These are phyloP conservation scores for Cyclina sinensis DNA, from an alignment of 1,140 invertebrate species.

Conservation along the genomic window DNA sequence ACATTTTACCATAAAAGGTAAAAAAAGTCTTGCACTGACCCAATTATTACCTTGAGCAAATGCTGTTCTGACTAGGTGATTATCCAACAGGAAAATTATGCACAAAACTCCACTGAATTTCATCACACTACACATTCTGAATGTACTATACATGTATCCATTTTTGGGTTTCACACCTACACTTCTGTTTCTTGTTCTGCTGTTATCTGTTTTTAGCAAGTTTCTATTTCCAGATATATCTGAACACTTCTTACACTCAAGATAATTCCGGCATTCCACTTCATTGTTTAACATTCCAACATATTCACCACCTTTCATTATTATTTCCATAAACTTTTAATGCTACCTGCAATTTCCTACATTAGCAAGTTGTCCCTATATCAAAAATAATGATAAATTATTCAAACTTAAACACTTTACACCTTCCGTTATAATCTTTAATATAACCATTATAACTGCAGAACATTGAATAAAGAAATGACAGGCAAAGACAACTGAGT, in stretches of 20 bases:
- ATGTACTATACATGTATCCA: neutral
- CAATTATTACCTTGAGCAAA: conserved; percentile 32
- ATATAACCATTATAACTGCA: too few species aligned
- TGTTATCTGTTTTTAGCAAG: neutral
- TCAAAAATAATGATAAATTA: neutral
- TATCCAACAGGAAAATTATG: neutral
- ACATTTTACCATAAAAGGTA: too few species aligned
- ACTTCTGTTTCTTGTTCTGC: neutral
- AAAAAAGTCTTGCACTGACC: too few species aligned
- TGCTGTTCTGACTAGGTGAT: neutral
- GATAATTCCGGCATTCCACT: neutral
- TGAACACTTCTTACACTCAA: neutral
- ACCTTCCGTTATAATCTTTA: too few species aligned
- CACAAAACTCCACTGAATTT: conserved; percentile 2
- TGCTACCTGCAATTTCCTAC: too few species aligned
- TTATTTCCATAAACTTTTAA: too few species aligned
- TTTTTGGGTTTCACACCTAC: neutral
- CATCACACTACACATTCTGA: neutral
- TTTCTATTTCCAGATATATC: neutral
- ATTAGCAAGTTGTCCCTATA: too few species aligned
- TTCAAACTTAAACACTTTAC: too few species aligned
- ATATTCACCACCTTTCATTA: neutral
- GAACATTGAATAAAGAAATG: too few species aligned
- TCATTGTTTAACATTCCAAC: neutral
- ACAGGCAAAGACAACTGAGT: too few species aligned